Conservation (phyloP, 2,113 vertebrate genomes). For the Struthio camelus region DNA sequence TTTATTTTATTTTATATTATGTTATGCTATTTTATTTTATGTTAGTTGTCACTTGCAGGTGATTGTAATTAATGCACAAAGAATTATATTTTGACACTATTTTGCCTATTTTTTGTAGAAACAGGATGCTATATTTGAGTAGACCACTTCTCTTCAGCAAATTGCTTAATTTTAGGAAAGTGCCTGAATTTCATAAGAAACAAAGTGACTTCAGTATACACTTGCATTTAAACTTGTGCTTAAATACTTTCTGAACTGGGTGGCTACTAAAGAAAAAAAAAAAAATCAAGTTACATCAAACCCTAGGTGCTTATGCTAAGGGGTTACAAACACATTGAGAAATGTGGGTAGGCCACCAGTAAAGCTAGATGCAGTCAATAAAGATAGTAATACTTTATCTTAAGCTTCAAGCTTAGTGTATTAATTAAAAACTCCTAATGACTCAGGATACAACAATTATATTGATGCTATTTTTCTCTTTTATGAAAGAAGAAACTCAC, state of each 20-base stretch:
- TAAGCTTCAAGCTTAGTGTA: background rate
- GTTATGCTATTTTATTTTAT: background rate
- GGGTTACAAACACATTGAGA: background rate
- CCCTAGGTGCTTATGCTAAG: background rate
- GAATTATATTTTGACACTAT: background rate
- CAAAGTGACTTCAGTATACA: background rate
- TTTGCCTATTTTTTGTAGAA: background rate
- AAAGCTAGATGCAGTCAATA: background rate
- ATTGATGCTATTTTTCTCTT: conserved; percentile 30
- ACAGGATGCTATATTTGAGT: background rate
- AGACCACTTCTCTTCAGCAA: background rate
- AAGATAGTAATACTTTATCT: background rate
- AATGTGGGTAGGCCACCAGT: background rate
- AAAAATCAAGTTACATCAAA: background rate
- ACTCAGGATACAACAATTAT: background rate
- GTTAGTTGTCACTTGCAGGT: background rate
- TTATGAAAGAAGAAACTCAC: conserved; percentile 31
- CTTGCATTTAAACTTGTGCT: background rate
- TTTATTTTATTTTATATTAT: background rate
- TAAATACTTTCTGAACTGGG: background rate
- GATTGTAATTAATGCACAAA: background rate
- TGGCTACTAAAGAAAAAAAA: accelerated
- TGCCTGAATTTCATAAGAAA: background rate
- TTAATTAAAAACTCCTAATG: conserved; percentile 13
- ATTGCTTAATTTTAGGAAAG: background rate